phyloP scores from a whole-genome alignment of 2,797 vertebrate genomes.

The Mormyrus proboscirostris region DNA sequence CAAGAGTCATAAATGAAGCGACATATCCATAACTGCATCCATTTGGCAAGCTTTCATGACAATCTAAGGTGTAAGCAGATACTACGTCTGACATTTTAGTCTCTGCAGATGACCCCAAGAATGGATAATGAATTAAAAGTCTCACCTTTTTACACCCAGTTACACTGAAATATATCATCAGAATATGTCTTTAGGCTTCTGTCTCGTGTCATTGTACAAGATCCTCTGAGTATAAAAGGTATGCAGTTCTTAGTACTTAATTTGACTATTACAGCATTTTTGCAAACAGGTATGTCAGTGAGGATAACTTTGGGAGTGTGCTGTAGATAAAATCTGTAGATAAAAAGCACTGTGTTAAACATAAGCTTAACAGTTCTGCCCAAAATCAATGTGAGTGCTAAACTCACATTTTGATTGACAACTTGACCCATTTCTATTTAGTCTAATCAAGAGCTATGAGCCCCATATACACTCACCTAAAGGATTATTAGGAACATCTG shows the following conservation, averaged over 20 bases:
- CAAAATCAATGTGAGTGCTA: background rate
- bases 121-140: slow-evolving; percentile 30
- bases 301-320: background rate
- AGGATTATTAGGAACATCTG: too few species aligned
- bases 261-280: background rate
- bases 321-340: background rate
- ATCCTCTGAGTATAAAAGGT: background rate
- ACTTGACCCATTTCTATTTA: background rate
- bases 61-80: slow-evolving; percentile 6
- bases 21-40: slow-evolving; percentile 34
- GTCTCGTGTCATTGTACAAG: background rate
- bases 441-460: background rate
- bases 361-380: background rate
- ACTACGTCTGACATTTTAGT: slow-evolving; percentile 23
- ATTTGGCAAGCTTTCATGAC: slow-evolving; percentile 35
- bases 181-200: slow-evolving; percentile 28
- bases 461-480: background rate
- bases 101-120: background rate
- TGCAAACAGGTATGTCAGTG: background rate
- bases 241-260: background rate
- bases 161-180: background rate
- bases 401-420: background rate
- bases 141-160: background rate
- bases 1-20: slow-evolving; percentile 18
- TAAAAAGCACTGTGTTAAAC: background rate